Evolutionary conservation across 2,797 vertebrate genomes (phyloP).

Genomic region (Catamblyrhynchus diadema): DNA sequence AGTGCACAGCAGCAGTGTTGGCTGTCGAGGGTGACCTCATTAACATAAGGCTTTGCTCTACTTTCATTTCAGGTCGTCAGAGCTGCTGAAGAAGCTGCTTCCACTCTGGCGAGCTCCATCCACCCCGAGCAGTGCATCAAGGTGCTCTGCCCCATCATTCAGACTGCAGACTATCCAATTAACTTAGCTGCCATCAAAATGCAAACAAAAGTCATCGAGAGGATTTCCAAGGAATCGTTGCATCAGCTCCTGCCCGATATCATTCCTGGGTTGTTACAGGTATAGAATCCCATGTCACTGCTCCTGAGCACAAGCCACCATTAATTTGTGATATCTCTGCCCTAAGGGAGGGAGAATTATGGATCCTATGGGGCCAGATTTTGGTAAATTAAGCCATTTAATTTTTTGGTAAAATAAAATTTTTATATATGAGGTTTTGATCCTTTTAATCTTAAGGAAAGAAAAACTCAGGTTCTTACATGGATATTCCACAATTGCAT

Average conservation of each 20-base stretch:
- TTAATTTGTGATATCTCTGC: not conserved
- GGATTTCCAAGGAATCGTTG: slow-evolving; percentile 90
- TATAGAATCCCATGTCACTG: slow-evolving; percentile 43
- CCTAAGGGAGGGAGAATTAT: not conserved
- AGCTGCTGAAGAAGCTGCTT: slow-evolving; percentile 93
- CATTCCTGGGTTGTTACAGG: slow-evolving; percentile 95
- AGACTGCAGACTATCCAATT: slow-evolving; percentile 97
- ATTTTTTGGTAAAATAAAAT: not conserved
- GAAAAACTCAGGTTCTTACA: not conserved
- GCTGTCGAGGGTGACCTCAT: not conserved
- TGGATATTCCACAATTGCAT: not conserved
- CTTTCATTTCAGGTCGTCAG: slow-evolving; percentile 85
- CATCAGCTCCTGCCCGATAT: slow-evolving; percentile 91
- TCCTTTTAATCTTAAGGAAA: not conserved
- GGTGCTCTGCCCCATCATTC: slow-evolving; percentile 96
- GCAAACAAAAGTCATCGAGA: slow-evolving; percentile 96
- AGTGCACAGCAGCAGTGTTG: not conserved
- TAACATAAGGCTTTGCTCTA: not conserved
- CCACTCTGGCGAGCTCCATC: slow-evolving; percentile 92
- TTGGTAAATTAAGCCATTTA: not conserved
- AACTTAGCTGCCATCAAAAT: slow-evolving; percentile 98
- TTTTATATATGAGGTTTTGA: not conserved
- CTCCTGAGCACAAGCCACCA: not conserved
- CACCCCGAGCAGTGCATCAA: slow-evolving; percentile 98
- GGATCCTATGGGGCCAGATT: not conserved